Conservation (phyloP, 2,797 vertebrate genomes). For the Neosilurus mollespiculum region DNA sequence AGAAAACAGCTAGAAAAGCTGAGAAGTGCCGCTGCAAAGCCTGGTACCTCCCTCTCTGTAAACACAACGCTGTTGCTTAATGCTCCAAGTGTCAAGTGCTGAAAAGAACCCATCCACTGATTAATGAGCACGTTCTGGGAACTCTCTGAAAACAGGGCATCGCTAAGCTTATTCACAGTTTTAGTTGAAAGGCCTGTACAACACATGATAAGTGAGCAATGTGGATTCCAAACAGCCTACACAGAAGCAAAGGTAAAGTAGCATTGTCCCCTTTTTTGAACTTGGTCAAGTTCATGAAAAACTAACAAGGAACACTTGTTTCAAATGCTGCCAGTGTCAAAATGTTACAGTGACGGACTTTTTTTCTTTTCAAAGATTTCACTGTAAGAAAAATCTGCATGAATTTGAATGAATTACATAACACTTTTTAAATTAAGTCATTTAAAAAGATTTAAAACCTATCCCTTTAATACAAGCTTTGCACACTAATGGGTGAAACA, state of each 20-base stretch:
- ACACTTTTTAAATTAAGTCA: background rate
- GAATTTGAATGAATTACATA: background rate
- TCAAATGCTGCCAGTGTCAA: background rate
- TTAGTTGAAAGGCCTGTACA: conserved; percentile 37
- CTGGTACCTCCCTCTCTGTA: conserved; percentile 68
- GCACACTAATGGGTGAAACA: background rate
- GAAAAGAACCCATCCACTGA: conserved; percentile 57
- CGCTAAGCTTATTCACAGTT: conserved; percentile 50
- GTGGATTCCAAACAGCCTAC: conserved; percentile 15
- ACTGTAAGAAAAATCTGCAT: background rate
- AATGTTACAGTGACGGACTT: background rate
- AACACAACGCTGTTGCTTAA: conserved; percentile 67
- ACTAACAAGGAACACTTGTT: background rate
- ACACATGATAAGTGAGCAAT: conserved; percentile 39
- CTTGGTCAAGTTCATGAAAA: background rate
- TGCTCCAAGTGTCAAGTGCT: conserved; percentile 62
- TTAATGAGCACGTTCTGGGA: conserved; percentile 59
- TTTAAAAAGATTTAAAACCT: background rate
- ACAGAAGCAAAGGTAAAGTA: conserved; percentile 13
- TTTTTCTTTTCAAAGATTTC: background rate
- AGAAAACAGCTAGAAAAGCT: conserved; percentile 59
- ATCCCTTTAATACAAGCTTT: background rate
- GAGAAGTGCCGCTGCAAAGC: conserved; percentile 62
- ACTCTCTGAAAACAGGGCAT: conserved; percentile 52
- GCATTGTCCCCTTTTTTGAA: conserved; percentile 1